A percentile compares a stretch with the other conserved stretches of the same genome.
Evolutionary conservation across 2,888 invertebrate species (phyloP).

Genomic region (Yponomeuta malinellus): DNA sequence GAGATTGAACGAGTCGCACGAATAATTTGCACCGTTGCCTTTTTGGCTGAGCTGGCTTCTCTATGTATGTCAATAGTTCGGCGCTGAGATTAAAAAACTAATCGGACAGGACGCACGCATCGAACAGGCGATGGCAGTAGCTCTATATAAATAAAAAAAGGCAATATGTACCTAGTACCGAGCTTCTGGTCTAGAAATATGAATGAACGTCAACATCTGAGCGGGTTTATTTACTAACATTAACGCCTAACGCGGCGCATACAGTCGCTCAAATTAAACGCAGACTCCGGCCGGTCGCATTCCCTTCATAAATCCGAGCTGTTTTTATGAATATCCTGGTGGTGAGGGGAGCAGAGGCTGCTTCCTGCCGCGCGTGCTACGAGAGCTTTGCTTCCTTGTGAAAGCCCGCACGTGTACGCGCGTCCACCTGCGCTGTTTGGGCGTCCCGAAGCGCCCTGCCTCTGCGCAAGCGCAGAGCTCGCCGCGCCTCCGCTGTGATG

Average conservation of each 20-base stretch:
- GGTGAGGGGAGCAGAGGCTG: constrained; percentile 41
- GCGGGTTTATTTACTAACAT: constrained; percentile 69
- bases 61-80: background rate
- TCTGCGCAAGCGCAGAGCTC: constrained; percentile 46
- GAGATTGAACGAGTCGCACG: constrained; percentile 34
- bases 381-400: constrained; percentile 49
- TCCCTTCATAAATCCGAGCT: constrained; percentile 11
- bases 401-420: constrained; percentile 62
- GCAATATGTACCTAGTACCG: background rate
- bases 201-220: constrained; percentile 50
- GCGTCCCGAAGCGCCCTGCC: constrained; percentile 30
- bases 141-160: background rate
- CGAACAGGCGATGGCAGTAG: background rate
- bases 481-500: constrained; percentile 63
- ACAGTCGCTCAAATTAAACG: constrained; percentile 50
- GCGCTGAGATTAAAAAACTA: background rate
- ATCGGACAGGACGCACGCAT: background rate
- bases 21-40: constrained; percentile 29
- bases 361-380: constrained; percentile 36
- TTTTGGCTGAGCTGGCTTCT: background rate
- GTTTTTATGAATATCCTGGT: constrained; percentile 17
- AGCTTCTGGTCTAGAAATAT: constrained; percentile 36
- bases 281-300: constrained; percentile 3
- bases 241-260: constrained; percentile 43
- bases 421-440: constrained; percentile 58